Base-by-base conservation (phyloP, 2,797 vertebrate genomes). In the Rachycentron canadum region DNA sequence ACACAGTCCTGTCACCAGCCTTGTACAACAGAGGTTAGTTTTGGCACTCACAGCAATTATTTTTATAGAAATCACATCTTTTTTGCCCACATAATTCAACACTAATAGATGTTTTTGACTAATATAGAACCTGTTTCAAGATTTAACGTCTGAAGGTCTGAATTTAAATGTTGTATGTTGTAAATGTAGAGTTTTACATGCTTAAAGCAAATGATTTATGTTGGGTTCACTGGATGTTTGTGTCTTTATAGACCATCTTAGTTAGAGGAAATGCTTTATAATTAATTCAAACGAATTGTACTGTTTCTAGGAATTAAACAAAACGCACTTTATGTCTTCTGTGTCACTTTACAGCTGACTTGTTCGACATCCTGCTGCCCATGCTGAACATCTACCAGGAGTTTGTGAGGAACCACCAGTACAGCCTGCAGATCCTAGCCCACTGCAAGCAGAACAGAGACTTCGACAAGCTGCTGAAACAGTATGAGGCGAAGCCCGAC, bases 361-460 rank as follows among this genome's bases (percentile, higher is more conserved):
- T 99, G 49, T 99, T 99, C 57, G 98, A 99, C 95, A 99, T 99
- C 91, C 93, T 99, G 86, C 95, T 99, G 93, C 98, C 98, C 58
- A 99, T 99, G 98, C 95, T 99, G 75, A 99, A 99, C 94, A 99
- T 99, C 95, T 99, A 99, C 91, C 98, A 99, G 94, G 98, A 99
- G 93, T 99, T 99, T 26, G 98, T 99, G 73, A 93, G 98, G 82
- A 99, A 99, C 92, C 98, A 99, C 89, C 98, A 99, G 94, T 99
- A 99, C 95, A 99, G 98, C 92, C 95, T 99, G 91, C 98, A 99
- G 95, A 98, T 99, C 90, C 93, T 99, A 92, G 98, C 98, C 0
- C 97, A 99, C 94, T 99, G 98, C 96, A 99, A 99, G 90, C 98
- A 99, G 94, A 99, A 99, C 95, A 92, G 98, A 0, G 98, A 99